Percentiles rank a stretch among this genome's conserved stretches.
Evolutionary conservation across 2,888 invertebrate species (phyloP).

Genomic region (Apotomis betuletana): DNA sequence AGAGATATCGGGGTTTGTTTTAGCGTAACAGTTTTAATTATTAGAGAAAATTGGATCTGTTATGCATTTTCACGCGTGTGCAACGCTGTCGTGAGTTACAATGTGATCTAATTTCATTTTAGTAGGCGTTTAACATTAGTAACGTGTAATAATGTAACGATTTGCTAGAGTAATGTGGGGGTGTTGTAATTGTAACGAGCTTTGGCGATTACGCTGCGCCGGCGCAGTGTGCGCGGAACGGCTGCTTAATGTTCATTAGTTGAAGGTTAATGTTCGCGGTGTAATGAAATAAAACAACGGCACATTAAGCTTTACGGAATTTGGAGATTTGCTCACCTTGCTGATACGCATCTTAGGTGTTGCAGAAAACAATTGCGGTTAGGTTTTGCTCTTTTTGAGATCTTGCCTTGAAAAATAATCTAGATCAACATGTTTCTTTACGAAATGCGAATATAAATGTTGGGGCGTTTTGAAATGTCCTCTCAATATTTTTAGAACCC

Average conservation of each 20-base stretch:
- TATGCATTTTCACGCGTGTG: constrained; percentile 44
- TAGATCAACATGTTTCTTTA: not conserved
- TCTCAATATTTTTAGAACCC: not conserved
- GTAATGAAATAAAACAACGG: constrained; percentile 36
- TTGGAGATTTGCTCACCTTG: constrained; percentile 30
- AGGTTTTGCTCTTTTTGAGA: not conserved
- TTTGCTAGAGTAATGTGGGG: constrained; percentile 48
- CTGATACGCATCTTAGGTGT: constrained; percentile 25
- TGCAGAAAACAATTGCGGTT: constrained; percentile 14
- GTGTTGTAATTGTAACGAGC: constrained; percentile 52
- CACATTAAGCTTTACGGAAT: constrained; percentile 29
- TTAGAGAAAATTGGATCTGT: constrained; percentile 50
- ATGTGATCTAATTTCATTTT: constrained; percentile 32
- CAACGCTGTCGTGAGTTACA: constrained; percentile 16
- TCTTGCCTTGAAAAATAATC: not conserved
- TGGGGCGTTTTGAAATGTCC: not conserved
- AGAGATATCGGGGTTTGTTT: constrained; percentile 56
- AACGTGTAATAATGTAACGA: constrained; percentile 50
- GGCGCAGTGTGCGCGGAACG: constrained; percentile 53
- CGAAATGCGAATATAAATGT: not conserved
- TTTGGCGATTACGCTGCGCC: constrained; percentile 53
- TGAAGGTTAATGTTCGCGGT: constrained; percentile 51
- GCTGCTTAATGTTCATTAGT: constrained; percentile 52
- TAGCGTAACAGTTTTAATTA: constrained; percentile 55
- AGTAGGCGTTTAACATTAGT: constrained; percentile 49